phyloP scores from a whole-genome alignment of 2,888 invertebrate species.

The Lamproptera curius region DNA sequence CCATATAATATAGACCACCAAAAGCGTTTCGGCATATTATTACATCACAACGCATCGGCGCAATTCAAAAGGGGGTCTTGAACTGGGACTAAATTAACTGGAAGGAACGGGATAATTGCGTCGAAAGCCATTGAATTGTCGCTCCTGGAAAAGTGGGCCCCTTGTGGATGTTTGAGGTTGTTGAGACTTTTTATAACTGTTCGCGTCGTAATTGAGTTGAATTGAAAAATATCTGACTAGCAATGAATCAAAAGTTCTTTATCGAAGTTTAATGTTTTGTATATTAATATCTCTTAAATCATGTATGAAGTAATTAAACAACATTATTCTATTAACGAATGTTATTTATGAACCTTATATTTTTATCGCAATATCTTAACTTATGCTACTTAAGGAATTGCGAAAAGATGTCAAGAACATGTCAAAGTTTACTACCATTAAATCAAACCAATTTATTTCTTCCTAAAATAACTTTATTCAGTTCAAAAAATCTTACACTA shows the following conservation, averaged over 20 bases:
- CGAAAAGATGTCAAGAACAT: no score
- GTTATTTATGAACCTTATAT: no score
- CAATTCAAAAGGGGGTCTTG: slow-evolving; percentile 37
- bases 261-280: not conserved
- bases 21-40: slow-evolving; percentile 15
- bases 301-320: no score
- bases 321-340: no score
- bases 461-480: slow-evolving; percentile 27
- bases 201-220: slow-evolving; percentile 22
- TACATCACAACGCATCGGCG: slow-evolving; percentile 43
- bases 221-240: not conserved
- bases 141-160: slow-evolving; percentile 23
- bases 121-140: slow-evolving; percentile 35
- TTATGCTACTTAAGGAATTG: no score
- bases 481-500: slow-evolving; percentile 47
- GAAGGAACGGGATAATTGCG: slow-evolving; percentile 56
- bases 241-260: not conserved
- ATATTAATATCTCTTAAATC: no score
- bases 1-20: not conserved
- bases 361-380: no score
- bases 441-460: no score
- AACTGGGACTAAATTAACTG: slow-evolving; percentile 49
- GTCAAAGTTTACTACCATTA: no score
- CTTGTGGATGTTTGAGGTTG: slow-evolving; percentile 11
- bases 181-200: slow-evolving; percentile 4